These are phyloP conservation scores for Mormyrus lacerda DNA, from an alignment of 2,113 vertebrate species.

Conservation along the genomic window DNA sequence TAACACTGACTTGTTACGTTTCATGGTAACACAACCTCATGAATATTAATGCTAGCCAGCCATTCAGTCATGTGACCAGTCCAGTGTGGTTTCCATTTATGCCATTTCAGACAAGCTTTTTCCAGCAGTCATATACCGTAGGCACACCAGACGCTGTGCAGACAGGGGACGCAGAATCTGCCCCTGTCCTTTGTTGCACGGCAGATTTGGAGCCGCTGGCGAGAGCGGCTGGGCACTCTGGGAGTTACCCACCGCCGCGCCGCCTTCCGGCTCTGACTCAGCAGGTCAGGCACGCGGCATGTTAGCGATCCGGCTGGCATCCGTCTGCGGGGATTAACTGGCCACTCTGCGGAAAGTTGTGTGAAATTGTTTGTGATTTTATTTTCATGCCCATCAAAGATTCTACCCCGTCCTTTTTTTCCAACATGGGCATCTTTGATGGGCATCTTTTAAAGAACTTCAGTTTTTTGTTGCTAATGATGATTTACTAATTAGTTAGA, in stretches of 20 bases:
- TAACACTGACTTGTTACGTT: neutral
- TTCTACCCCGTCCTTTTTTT: neutral
- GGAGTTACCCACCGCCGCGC: neutral
- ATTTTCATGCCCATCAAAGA: neutral
- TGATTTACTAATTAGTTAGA: neutral
- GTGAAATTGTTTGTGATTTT: conserved; percentile 57
- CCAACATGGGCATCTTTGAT: neutral
- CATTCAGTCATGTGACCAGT: neutral
- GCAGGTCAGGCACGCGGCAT: conserved; percentile 30
- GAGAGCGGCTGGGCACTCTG: neutral
- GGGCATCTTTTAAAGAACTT: neutral
- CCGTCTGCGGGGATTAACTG: conserved; percentile 50
- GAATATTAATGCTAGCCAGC: neutral
- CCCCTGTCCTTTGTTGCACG: neutral
- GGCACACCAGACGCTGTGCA: neutral
- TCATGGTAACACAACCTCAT: neutral
- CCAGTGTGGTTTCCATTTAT: neutral
- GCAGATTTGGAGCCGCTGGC: neutral
- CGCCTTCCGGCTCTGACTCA: conserved; percentile 33
- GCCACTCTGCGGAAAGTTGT: conserved; percentile 50
- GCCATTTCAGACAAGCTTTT: neutral
- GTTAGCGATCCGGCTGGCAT: conserved; percentile 33
- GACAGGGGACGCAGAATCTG: neutral
- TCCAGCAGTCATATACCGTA: neutral
- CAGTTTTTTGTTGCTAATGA: neutral